Evolutionary conservation across 2,797 vertebrate genomes (phyloP).

Genomic region (Lepidocolaptes lacrymiger): DNA sequence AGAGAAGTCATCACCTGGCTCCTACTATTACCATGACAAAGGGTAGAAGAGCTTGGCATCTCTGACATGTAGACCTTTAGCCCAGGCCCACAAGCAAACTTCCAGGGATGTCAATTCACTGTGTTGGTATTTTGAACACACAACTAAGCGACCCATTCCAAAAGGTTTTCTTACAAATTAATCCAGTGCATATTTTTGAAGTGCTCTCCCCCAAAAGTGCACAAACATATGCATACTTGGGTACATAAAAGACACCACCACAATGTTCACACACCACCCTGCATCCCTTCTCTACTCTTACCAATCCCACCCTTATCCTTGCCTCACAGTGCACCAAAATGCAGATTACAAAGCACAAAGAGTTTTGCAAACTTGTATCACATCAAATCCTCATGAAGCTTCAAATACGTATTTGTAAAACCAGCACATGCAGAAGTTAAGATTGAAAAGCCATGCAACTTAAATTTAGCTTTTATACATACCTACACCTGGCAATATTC

Average conservation of each 20-base stretch:
- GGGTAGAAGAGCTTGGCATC: not conserved
- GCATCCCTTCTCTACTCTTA: not conserved
- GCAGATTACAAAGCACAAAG: not conserved
- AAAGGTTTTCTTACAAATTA: not conserved
- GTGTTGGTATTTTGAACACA: not conserved
- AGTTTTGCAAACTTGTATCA: not conserved
- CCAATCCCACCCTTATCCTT: not conserved
- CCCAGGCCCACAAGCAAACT: not conserved
- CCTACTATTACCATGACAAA: not conserved
- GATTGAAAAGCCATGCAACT: not conserved
- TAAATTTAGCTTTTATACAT: not conserved
- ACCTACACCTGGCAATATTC: not conserved
- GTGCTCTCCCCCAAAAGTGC: not conserved
- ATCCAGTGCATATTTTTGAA: not conserved
- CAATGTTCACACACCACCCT: not conserved
- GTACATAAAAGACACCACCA: not conserved
- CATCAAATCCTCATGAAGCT: not conserved
- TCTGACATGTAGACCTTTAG: not conserved
- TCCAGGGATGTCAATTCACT: not conserved
- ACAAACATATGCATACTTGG: not conserved
- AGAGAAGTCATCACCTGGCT: not conserved
- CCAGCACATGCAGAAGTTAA: not conserved
- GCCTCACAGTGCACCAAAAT: not conserved
- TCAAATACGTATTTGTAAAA: not conserved
- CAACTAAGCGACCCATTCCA: not conserved